These are phyloP conservation scores for Etia nguti DNA, from an alignment of 2,113 vertebrate species.

Conservation along the genomic window DNA sequence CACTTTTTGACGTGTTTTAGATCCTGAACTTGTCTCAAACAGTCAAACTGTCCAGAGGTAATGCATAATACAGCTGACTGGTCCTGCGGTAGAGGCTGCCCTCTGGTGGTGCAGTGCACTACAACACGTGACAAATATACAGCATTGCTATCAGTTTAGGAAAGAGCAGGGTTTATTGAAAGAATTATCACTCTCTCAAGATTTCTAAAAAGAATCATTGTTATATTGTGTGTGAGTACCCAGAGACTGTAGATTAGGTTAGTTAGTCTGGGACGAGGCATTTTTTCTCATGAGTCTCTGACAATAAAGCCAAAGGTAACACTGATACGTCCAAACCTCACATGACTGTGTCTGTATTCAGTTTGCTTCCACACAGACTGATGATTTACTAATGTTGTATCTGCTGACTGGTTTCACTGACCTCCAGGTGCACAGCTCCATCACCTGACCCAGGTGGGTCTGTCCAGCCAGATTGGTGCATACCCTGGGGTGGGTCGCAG, in stretches of 20 bases:
- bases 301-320: not conserved
- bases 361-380: not conserved
- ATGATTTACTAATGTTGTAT: not conserved
- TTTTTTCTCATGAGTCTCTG: not conserved
- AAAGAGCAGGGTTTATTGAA: not conserved
- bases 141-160: not conserved
- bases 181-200: not conserved
- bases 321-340: not conserved
- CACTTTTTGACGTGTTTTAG: not conserved
- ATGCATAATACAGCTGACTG: not conserved
- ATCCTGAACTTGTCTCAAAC: not conserved
- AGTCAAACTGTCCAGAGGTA: not conserved
- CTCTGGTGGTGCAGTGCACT: not conserved
- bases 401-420: not conserved
- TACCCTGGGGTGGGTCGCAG: constrained; percentile 85
- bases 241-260: not conserved
- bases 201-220: not conserved
- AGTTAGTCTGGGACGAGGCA: not conserved
- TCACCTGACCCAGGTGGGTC: constrained; percentile 92
- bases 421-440: constrained; percentile 88
- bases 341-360: not conserved
- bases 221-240: not conserved
- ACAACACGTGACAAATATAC: not conserved
- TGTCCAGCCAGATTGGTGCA: constrained; percentile 87
- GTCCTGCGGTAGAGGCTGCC: not conserved